These are phyloP conservation scores for Melitaea cinxia DNA, from an alignment of 1,140 invertebrate species.

Conservation along the genomic window DNA sequence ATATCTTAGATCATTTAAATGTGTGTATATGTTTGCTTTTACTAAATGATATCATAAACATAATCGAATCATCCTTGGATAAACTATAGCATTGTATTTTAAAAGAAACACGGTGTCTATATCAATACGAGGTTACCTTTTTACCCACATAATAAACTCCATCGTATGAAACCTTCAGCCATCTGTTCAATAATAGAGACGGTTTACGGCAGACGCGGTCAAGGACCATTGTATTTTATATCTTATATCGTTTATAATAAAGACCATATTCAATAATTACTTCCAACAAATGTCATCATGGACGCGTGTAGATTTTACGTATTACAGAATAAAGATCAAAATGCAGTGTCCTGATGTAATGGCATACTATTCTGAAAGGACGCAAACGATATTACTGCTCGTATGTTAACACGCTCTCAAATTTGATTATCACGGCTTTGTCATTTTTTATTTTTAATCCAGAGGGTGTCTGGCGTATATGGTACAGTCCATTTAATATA, in stretches of 20 bases:
- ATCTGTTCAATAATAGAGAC: constrained; percentile 12
- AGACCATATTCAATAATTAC: neutral
- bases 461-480: constrained; percentile 12
- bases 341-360: constrained; percentile 1
- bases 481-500: constrained; percentile 1
- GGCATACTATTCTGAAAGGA: constrained; percentile 1
- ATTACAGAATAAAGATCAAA: constrained; percentile 7
- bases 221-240: neutral
- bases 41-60: too few species aligned
- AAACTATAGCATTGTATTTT: neutral
- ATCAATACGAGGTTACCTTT: constrained; percentile 3
- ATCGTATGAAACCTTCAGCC: neutral
- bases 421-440: constrained; percentile 23
- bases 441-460: constrained; percentile 25
- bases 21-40: too few species aligned
- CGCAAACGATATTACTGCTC: constrained; percentile 7
- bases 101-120: neutral
- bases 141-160: constrained; percentile 8
- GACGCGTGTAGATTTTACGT: neutral
- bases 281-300: neutral
- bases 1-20: too few species aligned
- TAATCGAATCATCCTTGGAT: too few species aligned
- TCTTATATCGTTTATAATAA: neutral
- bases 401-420: constrained; percentile 16
- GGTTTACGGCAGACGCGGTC: neutral